Evolutionary conservation across 2,797 vertebrate genomes (phyloP).

Genomic region (Labeo calbasu): DNA sequence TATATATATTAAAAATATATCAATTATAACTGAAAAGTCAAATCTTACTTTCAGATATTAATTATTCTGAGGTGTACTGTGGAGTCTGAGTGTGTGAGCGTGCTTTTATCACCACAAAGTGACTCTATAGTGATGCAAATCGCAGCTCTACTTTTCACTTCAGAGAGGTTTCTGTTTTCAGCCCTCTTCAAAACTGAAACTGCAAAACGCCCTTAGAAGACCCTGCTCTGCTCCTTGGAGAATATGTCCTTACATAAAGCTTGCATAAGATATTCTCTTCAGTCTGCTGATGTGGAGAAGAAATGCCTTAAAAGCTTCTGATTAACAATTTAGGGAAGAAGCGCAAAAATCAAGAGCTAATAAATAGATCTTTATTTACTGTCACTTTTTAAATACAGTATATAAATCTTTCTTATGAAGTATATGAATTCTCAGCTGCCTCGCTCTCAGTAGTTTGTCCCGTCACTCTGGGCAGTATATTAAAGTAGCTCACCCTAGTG

Average conservation of each 20-base stretch:
- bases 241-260: slow-evolving; percentile 49
- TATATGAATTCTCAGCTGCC: slow-evolving; percentile 28
- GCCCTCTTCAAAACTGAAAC: slow-evolving; percentile 27
- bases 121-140: slow-evolving; percentile 30
- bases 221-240: not conserved
- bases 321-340: not conserved
- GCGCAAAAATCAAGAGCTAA: slow-evolving; percentile 14
- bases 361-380: not conserved
- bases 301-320: slow-evolving; percentile 31
- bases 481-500: not conserved
- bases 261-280: slow-evolving; percentile 47
- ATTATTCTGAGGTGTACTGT: too few relatives aligned
- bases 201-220: slow-evolving; percentile 13
- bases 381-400: not conserved
- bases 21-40: not conserved
- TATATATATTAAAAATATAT: not conserved
- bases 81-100: not conserved
- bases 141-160: slow-evolving; percentile 5
- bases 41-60: not conserved
- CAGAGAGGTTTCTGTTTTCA: slow-evolving; percentile 27
- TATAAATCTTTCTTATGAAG: not conserved
- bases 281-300: slow-evolving; percentile 30
- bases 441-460: not conserved
- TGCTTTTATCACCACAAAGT: not conserved
- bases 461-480: not conserved